Evolutionary conservation across 2,888 invertebrate genomes (phyloP).

Genomic region (Dichetophora obliterata): DNA sequence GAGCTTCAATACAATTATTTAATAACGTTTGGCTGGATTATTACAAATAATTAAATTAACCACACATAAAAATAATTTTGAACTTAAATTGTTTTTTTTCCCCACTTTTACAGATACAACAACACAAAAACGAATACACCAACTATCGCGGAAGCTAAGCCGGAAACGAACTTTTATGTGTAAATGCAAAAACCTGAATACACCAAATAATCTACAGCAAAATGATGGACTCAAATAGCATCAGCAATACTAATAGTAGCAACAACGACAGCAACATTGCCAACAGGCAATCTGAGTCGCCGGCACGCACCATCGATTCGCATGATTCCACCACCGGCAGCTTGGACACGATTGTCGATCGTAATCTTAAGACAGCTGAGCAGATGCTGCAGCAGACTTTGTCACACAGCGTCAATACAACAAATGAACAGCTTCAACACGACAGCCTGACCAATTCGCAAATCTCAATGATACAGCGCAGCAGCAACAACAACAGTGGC

Average conservation of each 20-base stretch:
- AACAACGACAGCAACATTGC: constrained; percentile 46
- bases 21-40: neutral
- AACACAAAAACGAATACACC: neutral
- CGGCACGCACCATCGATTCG: constrained; percentile 68
- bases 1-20: neutral
- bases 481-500: constrained; percentile 44
- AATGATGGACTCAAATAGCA: constrained; percentile 10
- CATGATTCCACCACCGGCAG: constrained; percentile 66
- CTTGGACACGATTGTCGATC: constrained; percentile 68
- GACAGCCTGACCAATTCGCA: constrained; percentile 66
- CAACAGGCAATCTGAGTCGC: constrained; percentile 64
- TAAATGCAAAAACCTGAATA: neutral
- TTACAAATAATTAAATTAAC: neutral
- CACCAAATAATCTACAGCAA: neutral
- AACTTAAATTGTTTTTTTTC: neutral
- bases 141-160: constrained; percentile 2
- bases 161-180: neutral
- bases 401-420: constrained; percentile 62
- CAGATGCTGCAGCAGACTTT: constrained; percentile 60
- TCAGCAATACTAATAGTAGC: constrained; percentile 24
- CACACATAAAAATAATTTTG: neutral
- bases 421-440: constrained; percentile 55
- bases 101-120: neutral
- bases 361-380: constrained; percentile 57
- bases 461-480: constrained; percentile 61